A percentile compares a stretch with the other conserved stretches of the same genome.
phyloP scores from a whole-genome alignment of 2,888 invertebrate genomes.

The Drosophila mercatorum region DNA sequence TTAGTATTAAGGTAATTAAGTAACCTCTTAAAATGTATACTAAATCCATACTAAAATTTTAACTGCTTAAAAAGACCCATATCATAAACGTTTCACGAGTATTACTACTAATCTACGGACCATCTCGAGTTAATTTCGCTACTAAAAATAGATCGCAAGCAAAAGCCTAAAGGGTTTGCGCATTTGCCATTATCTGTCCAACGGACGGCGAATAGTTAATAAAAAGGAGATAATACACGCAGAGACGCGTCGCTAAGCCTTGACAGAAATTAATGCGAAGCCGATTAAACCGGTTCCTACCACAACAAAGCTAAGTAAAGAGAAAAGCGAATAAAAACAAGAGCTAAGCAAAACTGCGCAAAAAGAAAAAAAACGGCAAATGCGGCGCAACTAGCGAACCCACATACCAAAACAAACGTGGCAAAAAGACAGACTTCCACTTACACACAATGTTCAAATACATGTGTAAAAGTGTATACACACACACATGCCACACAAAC shows the following conservation, averaged over 20 bases:
- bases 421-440: slow-evolving; percentile 38
- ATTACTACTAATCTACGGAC: slow-evolving; percentile 42
- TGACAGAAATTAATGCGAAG: slow-evolving; percentile 48
- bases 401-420: slow-evolving; percentile 64
- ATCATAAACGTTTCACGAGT: background rate
- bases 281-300: slow-evolving; percentile 64
- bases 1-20: background rate
- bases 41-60: background rate
- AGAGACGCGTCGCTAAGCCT: slow-evolving; percentile 49
- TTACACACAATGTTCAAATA: slow-evolving; percentile 1
- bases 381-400: slow-evolving; percentile 53
- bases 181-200: slow-evolving; percentile 39
- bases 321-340: slow-evolving; percentile 63
- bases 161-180: slow-evolving; percentile 14
- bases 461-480: background rate
- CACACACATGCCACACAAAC: slow-evolving; percentile 36
- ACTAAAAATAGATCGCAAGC: slow-evolving; percentile 57
- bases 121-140: slow-evolving; percentile 46
- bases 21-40: background rate
- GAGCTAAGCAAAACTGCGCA: slow-evolving; percentile 40
- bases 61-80: background rate
- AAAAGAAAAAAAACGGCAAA: slow-evolving; percentile 22
- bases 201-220: slow-evolving; percentile 22
- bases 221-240: slow-evolving; percentile 38
- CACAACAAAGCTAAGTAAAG: slow-evolving; percentile 43